Evolutionary conservation across 2,797 vertebrate species (phyloP), one percentile per base, ranked within the genome.

Genomic region (Dendrocincla fuliginosa): DNA sequence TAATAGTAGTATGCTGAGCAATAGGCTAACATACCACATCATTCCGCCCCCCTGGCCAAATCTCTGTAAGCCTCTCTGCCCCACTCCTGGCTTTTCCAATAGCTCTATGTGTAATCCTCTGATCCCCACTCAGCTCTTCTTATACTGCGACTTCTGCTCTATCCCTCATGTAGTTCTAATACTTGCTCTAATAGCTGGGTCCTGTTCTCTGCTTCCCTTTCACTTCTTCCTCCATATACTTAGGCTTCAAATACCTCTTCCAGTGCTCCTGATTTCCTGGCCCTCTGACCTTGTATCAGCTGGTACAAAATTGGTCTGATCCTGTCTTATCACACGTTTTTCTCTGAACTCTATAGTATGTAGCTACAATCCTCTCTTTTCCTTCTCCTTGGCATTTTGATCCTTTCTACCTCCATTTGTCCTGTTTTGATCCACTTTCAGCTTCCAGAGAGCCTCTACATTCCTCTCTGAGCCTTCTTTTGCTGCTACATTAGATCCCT

Each of bases 381-480:
- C 46, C 61, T 94, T 87, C n/a, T 88, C 41, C 64, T 46, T 84
- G 80, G 53, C 69, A 61, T 94, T 91, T 93, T 94, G 71, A 92
- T 83, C 64, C 76, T 93, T 76, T 91, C 88, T 93, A 88, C 93
- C 70, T 95, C 75, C 73, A 93, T 85, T 96, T 97, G 90, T 97
- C 88, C 81, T 60, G 23, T 70, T 93, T 78, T 97, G 96, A 97
- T 97, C 93, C 91, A 96, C 74, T 94, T 87, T 75, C 86, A 96
- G 90, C 87, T 93, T 79, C 70, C 57, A 32, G 25, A 94, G 93
- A 97, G 86, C 92, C 75, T 80, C 79, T 84, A 13, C 71, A 97
- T 96, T 98, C 96, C 89, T 94, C 56, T 63, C 46, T 96, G 96
- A 98, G 97, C 94, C 89, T 94, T 74, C 89, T 90, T 96, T 93